Evolutionary conservation across 2,113 vertebrate species (phyloP), one percentile per base, ranked within the genome.

Genomic region (Mormyrus iriodes): DNA sequence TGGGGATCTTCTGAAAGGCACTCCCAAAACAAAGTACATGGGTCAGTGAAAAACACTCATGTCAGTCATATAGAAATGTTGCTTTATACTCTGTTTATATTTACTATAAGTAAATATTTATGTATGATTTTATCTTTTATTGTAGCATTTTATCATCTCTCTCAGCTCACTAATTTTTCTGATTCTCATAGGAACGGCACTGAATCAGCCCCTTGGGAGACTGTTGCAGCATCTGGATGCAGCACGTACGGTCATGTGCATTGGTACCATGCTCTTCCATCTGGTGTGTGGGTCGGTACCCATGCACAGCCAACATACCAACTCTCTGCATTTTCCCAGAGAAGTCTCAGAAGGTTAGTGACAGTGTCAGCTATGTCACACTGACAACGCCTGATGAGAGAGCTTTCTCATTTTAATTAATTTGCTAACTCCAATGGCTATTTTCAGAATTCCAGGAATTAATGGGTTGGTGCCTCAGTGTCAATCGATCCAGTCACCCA

Each of bases 261-360:
- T 65, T 0, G 58, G 24, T 0, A 8, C n/a, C n/a, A 65, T 65
- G 58, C 2, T 65, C 8, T 65, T 27, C n/a, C 0, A 24, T 8
- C 58, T 65, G 9, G 58, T 65, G 9, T 65, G 58, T 65, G 58
- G 58, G 3, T 27, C 58, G n/a, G 58, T 24, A 65, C 9, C 58
- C 0, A 3, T 1, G n/a, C 10, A 0, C 8, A 3, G n/a, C 58
- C 8, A 12, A 0, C 24, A 27, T n/a, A 0, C 21, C 13, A 21
- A 58, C 0, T 27, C 58, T 65, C 58, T 65, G 58, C 0, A 0
- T 27, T 65, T 65, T 0, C 58, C 58, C 58, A 65, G n/a, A 61
- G 24, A 10, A 61, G 58, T 61, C 24, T 58, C 55, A 58, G 55
- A 58, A 58, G 55, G 55, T 58, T 58, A 58, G 55, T n/a, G 55